Evolutionary conservation across 1,140 invertebrate species (phyloP).

Genomic region (Zaprionus capensis): DNA sequence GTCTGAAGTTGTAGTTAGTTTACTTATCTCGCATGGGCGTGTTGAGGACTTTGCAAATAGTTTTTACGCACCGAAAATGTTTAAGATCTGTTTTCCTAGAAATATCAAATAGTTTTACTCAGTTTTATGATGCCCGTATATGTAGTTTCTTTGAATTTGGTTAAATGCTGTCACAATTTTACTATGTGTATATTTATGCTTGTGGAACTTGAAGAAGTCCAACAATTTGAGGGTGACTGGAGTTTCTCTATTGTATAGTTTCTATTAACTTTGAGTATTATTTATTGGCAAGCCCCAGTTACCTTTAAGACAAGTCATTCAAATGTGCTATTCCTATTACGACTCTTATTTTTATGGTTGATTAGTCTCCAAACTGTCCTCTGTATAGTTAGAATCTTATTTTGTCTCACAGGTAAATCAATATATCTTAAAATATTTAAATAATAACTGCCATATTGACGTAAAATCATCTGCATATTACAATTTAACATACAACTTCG

Average conservation of each 20-base stretch:
- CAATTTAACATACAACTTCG: constrained; percentile 14
- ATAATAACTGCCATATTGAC: constrained; percentile 41
- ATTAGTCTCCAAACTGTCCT: constrained; percentile 5
- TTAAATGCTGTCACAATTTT: not conserved
- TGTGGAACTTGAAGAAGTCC: not conserved
- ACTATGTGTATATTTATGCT: not conserved
- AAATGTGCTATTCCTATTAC: constrained; percentile 36
- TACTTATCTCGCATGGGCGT: constrained; percentile 15
- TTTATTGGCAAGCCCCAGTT: constrained; percentile 19
- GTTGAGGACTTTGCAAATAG: constrained; percentile 55
- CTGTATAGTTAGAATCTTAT: constrained; percentile 7
- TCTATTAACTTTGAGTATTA: constrained; percentile 4
- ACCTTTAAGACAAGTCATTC: constrained; percentile 25
- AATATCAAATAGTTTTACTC: constrained; percentile 14
- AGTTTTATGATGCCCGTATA: not conserved
- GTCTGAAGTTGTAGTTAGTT: constrained; percentile 39
- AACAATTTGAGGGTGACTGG: not conserved
- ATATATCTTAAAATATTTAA: constrained; percentile 14
- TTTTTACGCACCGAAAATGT: constrained; percentile 48
- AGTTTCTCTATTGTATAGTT: constrained; percentile 17
- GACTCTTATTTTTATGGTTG: constrained; percentile 26
- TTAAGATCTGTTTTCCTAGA: constrained; percentile 10
- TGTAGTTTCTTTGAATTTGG: not conserved
- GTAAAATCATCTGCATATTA: constrained; percentile 18
- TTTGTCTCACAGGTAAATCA: constrained; percentile 1